Evolutionary conservation across 2,797 vertebrate species (phyloP).

Genomic region (Gephyroberyx darwinii): DNA sequence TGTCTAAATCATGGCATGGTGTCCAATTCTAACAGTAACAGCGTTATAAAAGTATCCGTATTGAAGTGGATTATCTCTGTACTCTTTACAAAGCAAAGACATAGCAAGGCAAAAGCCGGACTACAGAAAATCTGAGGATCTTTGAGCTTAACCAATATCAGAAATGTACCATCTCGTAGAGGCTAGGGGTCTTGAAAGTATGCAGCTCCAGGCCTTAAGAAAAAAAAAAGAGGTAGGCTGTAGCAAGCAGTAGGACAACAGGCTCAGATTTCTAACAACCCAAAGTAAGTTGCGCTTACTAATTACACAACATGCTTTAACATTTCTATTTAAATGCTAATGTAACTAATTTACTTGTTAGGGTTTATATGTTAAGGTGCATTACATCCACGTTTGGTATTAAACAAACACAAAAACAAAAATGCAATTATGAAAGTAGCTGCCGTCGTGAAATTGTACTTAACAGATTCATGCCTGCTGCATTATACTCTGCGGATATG

Average conservation of each 20-base stretch:
- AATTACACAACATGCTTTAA: conserved; percentile 11
- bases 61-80: neutral
- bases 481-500: conserved; percentile 11
- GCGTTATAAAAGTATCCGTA: neutral
- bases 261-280: conserved; percentile 5
- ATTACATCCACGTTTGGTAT: conserved; percentile 15
- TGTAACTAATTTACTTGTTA: conserved; percentile 5
- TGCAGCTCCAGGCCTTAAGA: conserved; percentile 10
- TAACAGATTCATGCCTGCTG: conserved; percentile 22
- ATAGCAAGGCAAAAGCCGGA: conserved; percentile 17
- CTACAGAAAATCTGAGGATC: conserved; percentile 3
- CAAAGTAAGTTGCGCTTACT: conserved; percentile 19
- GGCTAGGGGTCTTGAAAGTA: neutral
- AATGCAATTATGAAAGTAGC: conserved; percentile 65
- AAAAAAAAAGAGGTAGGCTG: conserved; percentile 42
- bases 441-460: conserved; percentile 63
- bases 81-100: conserved; percentile 7
- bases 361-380: conserved; percentile 13
- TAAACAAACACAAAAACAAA: conserved; percentile 11
- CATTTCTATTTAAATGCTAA: conserved; percentile 17
- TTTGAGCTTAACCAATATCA: neutral
- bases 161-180: conserved; percentile 1
- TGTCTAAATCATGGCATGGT: neutral
- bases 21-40: neutral
- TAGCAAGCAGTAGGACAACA: conserved; percentile 26